Conservation (phyloP, 2,888 invertebrate genomes). For the Tanytarsus gracilentus region DNA sequence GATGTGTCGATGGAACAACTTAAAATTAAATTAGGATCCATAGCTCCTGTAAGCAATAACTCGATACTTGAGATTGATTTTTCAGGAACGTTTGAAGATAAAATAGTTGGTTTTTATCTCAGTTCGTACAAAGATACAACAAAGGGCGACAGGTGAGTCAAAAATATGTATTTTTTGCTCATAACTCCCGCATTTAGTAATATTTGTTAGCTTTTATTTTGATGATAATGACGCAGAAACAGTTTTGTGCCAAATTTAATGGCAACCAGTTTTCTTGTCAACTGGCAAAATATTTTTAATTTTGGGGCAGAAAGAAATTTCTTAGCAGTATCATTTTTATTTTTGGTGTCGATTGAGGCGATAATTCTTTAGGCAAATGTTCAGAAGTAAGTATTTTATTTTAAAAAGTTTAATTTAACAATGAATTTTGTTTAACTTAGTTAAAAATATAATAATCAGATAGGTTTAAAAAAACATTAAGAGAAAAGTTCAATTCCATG, state of each 20-base stretch:
- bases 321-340: no score
- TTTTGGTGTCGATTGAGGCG: no score
- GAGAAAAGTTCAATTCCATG: no score
- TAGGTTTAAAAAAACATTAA: no score
- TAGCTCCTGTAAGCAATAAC: constrained; percentile 36
- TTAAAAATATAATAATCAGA: no score
- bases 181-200: background rate
- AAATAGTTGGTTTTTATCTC: constrained; percentile 64
- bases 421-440: no score
- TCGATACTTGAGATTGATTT: constrained; percentile 53
- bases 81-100: constrained; percentile 53
- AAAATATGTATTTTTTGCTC: background rate
- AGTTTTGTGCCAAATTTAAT: no score
- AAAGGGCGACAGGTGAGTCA: constrained; percentile 44
- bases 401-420: no score
- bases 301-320: background rate
- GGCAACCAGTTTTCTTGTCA: background rate
- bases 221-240: no score
- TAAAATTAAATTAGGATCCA: constrained; percentile 37
- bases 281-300: background rate
- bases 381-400: no score
- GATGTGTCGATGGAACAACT: constrained; percentile 37
- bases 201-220: background rate
- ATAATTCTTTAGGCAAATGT: no score
- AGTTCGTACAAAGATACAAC: constrained; percentile 50